Conservation (phyloP, 2,113 vertebrate genomes). For the Bucco capensis region DNA sequence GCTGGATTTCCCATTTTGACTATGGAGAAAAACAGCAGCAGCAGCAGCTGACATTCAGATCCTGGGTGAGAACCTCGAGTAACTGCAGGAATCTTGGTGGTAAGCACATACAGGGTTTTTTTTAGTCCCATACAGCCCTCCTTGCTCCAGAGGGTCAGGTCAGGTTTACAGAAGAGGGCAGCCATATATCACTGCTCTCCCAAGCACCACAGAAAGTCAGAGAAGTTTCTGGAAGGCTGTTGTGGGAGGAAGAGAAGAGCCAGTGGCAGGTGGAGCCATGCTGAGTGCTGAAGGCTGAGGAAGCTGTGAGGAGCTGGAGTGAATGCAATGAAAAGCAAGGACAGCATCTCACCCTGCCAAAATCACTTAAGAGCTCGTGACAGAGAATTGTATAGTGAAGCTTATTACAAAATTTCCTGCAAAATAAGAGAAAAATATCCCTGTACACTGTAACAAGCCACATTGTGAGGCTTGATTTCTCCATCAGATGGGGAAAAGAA, state of each 20-base stretch:
- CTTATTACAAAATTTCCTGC: background rate
- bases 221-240: background rate
- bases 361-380: background rate
- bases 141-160: background rate
- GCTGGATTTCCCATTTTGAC: background rate
- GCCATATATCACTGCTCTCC: background rate
- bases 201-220: background rate
- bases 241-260: background rate
- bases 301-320: background rate
- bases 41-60: background rate
- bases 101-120: background rate
- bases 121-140: background rate
- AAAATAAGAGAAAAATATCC: background rate
- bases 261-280: rapidly evolving
- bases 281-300: background rate
- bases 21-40: background rate
- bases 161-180: background rate
- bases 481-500: background rate
- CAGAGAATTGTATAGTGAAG: background rate
- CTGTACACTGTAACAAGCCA: background rate
- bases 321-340: background rate
- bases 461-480: rapidly evolving
- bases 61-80: background rate
- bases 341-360: background rate
- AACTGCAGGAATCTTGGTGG: background rate